Conservation (phyloP, 1,140 invertebrate genomes). For the Drosophila fuyamai region DNA sequence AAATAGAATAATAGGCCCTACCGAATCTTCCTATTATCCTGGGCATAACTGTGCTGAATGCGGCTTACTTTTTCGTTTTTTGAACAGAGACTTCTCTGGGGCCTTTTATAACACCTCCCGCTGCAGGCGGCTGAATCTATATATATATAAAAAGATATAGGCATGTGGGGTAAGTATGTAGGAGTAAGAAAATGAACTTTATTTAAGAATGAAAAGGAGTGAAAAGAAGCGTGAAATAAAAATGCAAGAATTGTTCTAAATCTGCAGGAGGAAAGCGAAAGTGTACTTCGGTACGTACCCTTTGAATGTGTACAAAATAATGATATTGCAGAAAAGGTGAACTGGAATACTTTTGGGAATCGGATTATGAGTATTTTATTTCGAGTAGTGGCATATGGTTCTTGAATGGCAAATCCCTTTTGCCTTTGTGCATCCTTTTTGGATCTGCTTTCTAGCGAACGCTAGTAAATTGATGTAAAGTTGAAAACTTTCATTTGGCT, state of each 20-base stretch:
- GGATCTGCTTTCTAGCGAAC: not conserved
- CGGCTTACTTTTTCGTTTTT: conserved; percentile 52
- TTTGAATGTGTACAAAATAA: not conserved
- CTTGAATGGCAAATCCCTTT: not conserved
- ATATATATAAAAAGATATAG: not conserved
- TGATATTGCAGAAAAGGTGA: not conserved
- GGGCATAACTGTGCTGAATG: conserved; percentile 27
- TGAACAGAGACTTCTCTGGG: conserved; percentile 54
- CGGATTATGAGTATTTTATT: conserved; percentile 6
- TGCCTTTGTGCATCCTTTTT: conserved; percentile 8
- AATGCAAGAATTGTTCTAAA: conserved; percentile 77
- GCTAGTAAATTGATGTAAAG: conserved; percentile 40
- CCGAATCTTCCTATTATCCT: conserved; percentile 10
- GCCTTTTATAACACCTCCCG: conserved; percentile 38
- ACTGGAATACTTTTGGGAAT: not conserved
- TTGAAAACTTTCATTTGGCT: conserved; percentile 69
- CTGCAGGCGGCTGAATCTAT: conserved; percentile 2
- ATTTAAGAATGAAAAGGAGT: conserved; percentile 25
- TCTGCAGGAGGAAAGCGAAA: conserved; percentile 57
- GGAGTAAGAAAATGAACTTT: conserved; percentile 28
- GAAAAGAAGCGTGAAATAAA: conserved; percentile 49
- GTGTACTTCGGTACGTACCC: conserved; percentile 26
- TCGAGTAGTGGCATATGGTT: not conserved
- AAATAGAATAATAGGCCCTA: too few species aligned
- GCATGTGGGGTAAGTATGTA: conserved; percentile 6